Base-by-base conservation (phyloP, 2,113 vertebrate species). In the Plecotus auritus region DNA sequence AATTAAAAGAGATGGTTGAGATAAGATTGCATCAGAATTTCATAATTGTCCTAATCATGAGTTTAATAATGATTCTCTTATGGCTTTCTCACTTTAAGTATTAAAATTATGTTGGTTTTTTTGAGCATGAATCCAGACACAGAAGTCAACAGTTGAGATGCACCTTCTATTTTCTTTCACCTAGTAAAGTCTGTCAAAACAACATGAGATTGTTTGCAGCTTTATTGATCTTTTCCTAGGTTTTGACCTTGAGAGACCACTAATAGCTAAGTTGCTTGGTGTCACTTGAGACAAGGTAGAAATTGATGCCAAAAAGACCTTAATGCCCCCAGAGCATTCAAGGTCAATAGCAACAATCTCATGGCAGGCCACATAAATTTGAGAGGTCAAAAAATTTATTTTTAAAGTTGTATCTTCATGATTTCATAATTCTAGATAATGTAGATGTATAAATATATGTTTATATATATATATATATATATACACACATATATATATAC, bases 181-280 rank as follows among this genome's bases (percentile, higher is more conserved):
- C 72, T 90, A 95, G 45, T 45, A 59, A 96, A 89, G 90, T 61
- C 61, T 94, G 92, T 64, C 61, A 93, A 85, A 93, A 87, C 56
- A 95, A 87, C 40, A 80, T 26, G 42, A 88, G 67, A 42, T 77
- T 93, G 51, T 95, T 73, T 88, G 32, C 70, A 64, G 35, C 35
- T 85, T 85, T 95, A 96, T 88, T 95, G 95, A 96, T 97, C 93
- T 96, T 86, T 93, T 47, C 1, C 35, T 72, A 87, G 76, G 82
- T 42, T 90, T 86, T 81, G 72, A 85, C 80, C 92, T 73, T 69
- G 69, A 67, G 76, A 77, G 76, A 67, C 76, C 35, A 77, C 84
- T 76, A 73, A 67, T 40, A 70, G 67, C 81, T 93, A 67, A 95
- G 72, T 72, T 96, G 92, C 85, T 91, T 96, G 40, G 17, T 94